Evolutionary conservation across 2,888 invertebrate species (phyloP).

Genomic region (Dyspetes luteomarginatus): DNA sequence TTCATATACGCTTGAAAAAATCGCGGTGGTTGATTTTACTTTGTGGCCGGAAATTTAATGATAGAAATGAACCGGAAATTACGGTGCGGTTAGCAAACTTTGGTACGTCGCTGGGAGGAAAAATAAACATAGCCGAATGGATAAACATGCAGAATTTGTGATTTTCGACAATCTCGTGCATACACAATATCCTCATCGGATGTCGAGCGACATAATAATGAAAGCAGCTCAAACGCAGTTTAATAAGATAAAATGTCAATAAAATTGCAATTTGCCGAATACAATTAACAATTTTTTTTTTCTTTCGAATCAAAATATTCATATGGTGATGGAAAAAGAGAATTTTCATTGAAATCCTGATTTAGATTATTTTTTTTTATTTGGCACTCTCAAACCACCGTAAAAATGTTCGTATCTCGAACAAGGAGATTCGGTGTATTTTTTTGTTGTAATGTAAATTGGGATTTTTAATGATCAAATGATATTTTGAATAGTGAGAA

Average conservation of each 20-base stretch:
- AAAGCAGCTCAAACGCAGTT: not conserved
- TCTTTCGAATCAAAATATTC: conserved; percentile 65
- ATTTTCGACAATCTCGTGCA: not conserved
- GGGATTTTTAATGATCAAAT: conserved; percentile 68
- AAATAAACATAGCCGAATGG: conserved; percentile 24
- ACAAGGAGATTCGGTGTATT: not conserved
- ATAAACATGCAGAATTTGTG: conserved; percentile 25
- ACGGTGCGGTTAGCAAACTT: not conserved
- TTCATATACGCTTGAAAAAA: conserved; percentile 2
- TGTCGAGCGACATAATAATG: not conserved
- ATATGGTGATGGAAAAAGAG: conserved; percentile 73
- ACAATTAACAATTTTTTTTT: not conserved
- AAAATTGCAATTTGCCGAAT: not conserved
- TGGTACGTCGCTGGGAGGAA: not conserved
- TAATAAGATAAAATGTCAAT: not conserved
- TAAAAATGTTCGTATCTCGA: not conserved
- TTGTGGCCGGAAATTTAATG: not conserved
- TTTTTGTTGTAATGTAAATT: conserved; percentile 69
- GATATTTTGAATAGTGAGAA: conserved; percentile 47
- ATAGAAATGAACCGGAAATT: conserved; percentile 1
- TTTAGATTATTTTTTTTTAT: conserved; percentile 70
- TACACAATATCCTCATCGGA: not conserved
- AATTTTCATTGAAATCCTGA: conserved; percentile 72
- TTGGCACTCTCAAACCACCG: not conserved
- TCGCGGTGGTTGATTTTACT: not conserved